These are phyloP conservation scores for Xestia ashworthii DNA, from an alignment of 2,888 invertebrate species.

Conservation along the genomic window DNA sequence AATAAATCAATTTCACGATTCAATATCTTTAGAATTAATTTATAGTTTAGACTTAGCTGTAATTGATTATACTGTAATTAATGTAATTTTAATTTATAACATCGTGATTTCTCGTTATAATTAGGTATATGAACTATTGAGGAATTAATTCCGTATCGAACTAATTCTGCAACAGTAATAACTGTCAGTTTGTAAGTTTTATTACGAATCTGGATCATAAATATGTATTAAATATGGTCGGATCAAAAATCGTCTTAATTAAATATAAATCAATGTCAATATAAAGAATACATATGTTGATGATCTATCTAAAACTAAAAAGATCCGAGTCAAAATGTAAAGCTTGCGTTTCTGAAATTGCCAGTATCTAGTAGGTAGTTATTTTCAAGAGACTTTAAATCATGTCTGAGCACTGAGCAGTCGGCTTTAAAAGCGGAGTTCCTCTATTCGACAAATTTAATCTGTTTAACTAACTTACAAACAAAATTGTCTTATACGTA, in stretches of 20 bases:
- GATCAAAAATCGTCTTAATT: slow-evolving; percentile 14
- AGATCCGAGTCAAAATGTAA: neutral
- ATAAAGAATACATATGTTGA: neutral
- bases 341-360: neutral
- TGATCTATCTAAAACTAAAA: neutral
- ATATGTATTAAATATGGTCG: slow-evolving; percentile 19
- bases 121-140: slow-evolving; percentile 30
- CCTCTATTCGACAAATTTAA: neutral
- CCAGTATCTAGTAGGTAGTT: neutral
- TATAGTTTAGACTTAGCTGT: slow-evolving; percentile 38
- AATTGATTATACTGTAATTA: slow-evolving; percentile 55
- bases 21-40: slow-evolving; percentile 54
- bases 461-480: neutral
- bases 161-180: slow-evolving; percentile 29
- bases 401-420: neutral
- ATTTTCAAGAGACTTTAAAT: neutral
- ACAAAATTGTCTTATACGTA: neutral
- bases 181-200: slow-evolving; percentile 38
- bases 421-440: neutral
- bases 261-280: slow-evolving; percentile 9
- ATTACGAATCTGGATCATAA: slow-evolving; percentile 25
- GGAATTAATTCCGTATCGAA: slow-evolving; percentile 21
- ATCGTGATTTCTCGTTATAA: slow-evolving; percentile 32
- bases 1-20: slow-evolving; percentile 51
- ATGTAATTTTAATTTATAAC: slow-evolving; percentile 48